A percentile compares a stretch with the other conserved stretches of the same genome.
Evolutionary conservation across 1,140 invertebrate genomes (phyloP).

Genomic region (Eurosta solidaginis): DNA sequence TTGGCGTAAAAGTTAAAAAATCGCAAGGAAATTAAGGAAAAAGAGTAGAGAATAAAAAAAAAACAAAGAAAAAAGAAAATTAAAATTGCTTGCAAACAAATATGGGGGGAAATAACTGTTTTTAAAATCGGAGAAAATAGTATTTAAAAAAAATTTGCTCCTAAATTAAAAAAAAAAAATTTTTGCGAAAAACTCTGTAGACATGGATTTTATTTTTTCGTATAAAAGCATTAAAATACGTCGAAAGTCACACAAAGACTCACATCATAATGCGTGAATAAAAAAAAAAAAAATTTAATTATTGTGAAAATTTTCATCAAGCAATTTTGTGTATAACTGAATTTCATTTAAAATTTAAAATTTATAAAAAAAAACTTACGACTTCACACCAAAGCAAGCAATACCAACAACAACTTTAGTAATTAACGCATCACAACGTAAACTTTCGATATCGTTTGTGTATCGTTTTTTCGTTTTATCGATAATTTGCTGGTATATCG

Average conservation of each 20-base stretch:
- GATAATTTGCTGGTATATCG: not conserved
- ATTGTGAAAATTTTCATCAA: slow-evolving; percentile 9
- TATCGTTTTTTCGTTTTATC: slow-evolving; percentile 1
- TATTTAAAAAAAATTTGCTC: too few species aligned
- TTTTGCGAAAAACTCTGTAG: not conserved
- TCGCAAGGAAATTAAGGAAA: slow-evolving; percentile 3
- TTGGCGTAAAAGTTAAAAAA: not conserved
- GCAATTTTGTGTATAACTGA: slow-evolving; percentile 30
- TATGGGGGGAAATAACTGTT: not conserved
- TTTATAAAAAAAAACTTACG: not conserved
- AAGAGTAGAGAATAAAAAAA: too few species aligned
- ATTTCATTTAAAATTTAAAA: slow-evolving; percentile 29
- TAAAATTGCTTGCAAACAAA: not conserved
- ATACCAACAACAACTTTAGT: slow-evolving; percentile 21
- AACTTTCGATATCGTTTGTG: not conserved
- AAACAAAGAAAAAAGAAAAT: not conserved
- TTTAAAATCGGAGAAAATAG: not conserved
- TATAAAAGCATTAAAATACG: not conserved
- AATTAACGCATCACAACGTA: slow-evolving; percentile 7
- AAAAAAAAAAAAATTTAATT: not conserved
- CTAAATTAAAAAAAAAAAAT: not conserved
- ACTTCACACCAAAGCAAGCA: not conserved
- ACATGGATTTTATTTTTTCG: not conserved
- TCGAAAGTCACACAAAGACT: not conserved
- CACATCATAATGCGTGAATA: not conserved